Conservation (phyloP, 1,140 invertebrate genomes). For the Brachionus paranguensis region DNA sequence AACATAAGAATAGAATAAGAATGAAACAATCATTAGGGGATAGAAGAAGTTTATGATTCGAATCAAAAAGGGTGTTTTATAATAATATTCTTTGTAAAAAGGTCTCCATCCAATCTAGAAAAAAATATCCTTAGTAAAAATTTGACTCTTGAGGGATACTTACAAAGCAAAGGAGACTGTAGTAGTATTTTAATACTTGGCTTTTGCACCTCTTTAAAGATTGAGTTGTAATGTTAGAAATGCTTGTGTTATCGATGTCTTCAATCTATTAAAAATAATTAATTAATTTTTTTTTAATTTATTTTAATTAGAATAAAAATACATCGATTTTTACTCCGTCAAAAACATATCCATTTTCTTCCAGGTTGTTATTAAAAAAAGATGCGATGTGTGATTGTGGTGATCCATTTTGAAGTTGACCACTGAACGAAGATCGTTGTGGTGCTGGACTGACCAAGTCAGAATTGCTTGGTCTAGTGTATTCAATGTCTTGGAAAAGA, state of each 20-base stretch:
- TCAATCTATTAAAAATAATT: constrained; percentile 11
- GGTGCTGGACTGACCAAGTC: not conserved
- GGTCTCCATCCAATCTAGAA: constrained; percentile 52
- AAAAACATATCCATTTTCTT: constrained; percentile 38
- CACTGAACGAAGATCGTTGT: not conserved
- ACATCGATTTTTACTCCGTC: constrained; percentile 39
- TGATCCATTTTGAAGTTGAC: not conserved
- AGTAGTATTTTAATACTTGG: constrained; percentile 48
- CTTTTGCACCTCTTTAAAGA: constrained; percentile 47
- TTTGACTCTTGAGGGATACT: not conserved
- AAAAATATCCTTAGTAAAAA: not conserved
- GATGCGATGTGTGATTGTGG: not conserved
- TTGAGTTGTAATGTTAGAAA: constrained; percentile 45
- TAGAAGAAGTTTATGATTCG: constrained; percentile 47
- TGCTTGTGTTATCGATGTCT: constrained; percentile 38
- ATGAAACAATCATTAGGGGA: constrained; percentile 45
- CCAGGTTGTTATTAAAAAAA: constrained; percentile 6
- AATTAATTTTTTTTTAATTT: not conserved
- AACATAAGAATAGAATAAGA: constrained; percentile 50
- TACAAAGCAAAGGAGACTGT: constrained; percentile 50
- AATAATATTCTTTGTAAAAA: constrained; percentile 47
- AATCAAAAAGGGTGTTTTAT: constrained; percentile 43
- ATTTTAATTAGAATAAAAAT: not conserved
- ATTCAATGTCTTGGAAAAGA: not conserved
- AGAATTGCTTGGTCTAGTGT: not conserved